phyloP scores from a whole-genome alignment of 2,797 vertebrate species.

The Manis crassicaudata region DNA sequence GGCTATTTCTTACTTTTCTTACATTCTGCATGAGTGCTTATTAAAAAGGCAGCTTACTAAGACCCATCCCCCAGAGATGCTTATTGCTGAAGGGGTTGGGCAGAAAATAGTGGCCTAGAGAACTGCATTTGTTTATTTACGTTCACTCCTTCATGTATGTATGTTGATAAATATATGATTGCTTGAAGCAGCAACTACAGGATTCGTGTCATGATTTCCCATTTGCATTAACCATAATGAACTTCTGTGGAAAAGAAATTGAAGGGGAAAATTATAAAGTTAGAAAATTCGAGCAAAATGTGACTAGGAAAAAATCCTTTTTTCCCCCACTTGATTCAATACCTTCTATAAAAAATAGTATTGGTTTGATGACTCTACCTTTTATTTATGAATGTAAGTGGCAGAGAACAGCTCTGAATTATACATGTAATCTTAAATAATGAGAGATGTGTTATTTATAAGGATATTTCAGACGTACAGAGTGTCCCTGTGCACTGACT shows the following conservation, averaged over 20 bases:
- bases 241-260: neutral
- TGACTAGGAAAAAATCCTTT: neutral
- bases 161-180: neutral
- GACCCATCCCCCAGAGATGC: neutral
- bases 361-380: neutral
- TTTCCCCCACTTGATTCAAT: neutral
- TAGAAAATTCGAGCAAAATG: constrained; percentile 22
- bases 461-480: neutral
- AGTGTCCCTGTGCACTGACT: neutral
- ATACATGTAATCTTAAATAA: neutral
- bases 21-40: neutral
- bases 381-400: neutral
- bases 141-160: neutral
- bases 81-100: neutral
- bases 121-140: neutral
- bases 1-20: neutral
- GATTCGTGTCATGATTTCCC: neutral
- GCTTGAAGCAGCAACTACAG: neutral
- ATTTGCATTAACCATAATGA: neutral
- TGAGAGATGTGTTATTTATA: neutral
- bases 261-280: neutral
- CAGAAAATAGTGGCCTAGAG: neutral
- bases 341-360: neutral
- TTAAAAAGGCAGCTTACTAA: neutral
- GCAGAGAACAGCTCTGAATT: neutral